phyloP scores from a whole-genome alignment of 2,888 invertebrate genomes.

The Scaptomyza tumidula region DNA sequence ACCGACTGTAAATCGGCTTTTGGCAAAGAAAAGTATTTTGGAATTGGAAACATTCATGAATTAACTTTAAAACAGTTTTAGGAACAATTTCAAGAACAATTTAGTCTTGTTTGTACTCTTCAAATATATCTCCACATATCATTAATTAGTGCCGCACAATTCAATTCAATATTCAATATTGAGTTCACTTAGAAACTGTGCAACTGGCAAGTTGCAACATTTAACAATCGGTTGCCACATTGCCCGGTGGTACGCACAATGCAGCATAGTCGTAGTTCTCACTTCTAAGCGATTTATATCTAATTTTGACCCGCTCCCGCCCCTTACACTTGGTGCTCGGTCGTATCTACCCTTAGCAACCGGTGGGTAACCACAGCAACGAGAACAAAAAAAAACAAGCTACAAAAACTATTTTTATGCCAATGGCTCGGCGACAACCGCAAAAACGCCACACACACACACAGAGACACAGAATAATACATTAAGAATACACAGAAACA shows the following conservation, averaged over 20 bases:
- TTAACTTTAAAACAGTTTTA: too few relatives aligned
- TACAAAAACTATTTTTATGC: slow-evolving; percentile 74
- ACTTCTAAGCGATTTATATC: slow-evolving; percentile 38
- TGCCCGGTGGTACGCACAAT: slow-evolving; percentile 40
- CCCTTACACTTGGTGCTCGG: slow-evolving; percentile 24
- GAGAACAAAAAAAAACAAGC: slow-evolving; percentile 17
- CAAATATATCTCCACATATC: background rate
- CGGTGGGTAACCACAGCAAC: slow-evolving; percentile 43
- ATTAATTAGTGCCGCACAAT: slow-evolving; percentile 1
- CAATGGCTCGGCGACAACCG: slow-evolving; percentile 66
- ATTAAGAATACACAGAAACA: slow-evolving; percentile 39
- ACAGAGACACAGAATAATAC: slow-evolving; percentile 33
- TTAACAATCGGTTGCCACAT: slow-evolving; percentile 32
- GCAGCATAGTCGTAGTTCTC: slow-evolving; percentile 13
- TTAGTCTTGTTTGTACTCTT: too few relatives aligned
- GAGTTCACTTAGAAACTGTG: background rate
- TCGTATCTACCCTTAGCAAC: slow-evolving; percentile 70
- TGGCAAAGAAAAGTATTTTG: too few relatives aligned
- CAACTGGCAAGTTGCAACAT: slow-evolving; percentile 14
- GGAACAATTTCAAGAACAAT: too few relatives aligned
- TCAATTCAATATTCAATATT: background rate
- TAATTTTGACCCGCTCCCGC: slow-evolving; percentile 19
- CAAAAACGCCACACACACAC: slow-evolving; percentile 47
- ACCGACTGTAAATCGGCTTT: too few relatives aligned
- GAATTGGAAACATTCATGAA: too few relatives aligned